Evolutionary conservation across 2,113 vertebrate genomes (phyloP).

Genomic region (Psittacara wagleri): DNA sequence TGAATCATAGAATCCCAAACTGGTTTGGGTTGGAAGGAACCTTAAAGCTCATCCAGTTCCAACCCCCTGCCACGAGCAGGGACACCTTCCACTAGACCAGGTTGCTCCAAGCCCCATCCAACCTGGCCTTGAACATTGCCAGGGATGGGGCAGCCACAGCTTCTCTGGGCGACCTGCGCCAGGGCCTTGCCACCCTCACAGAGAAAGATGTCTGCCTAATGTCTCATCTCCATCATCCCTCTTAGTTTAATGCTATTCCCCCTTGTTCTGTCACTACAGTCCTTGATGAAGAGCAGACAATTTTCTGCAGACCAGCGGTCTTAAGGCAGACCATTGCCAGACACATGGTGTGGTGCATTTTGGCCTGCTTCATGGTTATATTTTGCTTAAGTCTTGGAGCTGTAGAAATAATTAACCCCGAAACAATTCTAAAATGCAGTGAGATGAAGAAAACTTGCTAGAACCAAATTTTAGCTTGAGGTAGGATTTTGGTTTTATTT

Average conservation of each 20-base stretch:
- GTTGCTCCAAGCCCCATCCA: background rate
- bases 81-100: background rate
- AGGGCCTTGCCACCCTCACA: background rate
- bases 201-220: background rate
- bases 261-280: background rate
- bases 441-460: background rate
- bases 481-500: background rate
- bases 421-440: background rate
- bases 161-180: background rate
- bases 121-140: background rate
- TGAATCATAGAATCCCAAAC: background rate
- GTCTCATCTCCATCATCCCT: background rate
- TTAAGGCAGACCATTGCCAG: background rate
- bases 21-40: background rate
- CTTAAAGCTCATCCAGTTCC: background rate
- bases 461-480: background rate
- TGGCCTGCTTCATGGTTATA: background rate
- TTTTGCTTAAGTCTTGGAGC: background rate
- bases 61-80: fast-evolving
- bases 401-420: background rate
- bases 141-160: background rate
- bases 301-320: background rate
- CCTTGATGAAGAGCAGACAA: background rate
- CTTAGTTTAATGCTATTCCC: background rate
- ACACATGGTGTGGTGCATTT: background rate